These are phyloP conservation scores for Patella ulyssiponensis DNA, from an alignment of 2,888 invertebrate genomes.

Conservation along the genomic window DNA sequence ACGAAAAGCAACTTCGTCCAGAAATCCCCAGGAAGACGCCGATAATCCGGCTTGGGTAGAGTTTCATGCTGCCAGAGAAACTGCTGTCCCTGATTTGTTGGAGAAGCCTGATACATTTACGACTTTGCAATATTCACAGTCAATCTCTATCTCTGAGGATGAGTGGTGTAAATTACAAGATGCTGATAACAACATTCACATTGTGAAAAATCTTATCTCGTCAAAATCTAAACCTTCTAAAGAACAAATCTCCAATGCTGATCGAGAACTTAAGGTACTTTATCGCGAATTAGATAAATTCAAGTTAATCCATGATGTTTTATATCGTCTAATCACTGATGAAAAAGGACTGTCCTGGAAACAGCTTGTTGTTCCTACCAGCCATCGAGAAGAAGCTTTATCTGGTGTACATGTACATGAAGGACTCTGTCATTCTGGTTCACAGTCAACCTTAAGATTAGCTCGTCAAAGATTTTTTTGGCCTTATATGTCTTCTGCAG, in stretches of 20 bases:
- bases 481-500: constrained; percentile 38
- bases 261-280: neutral
- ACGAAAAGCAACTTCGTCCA: no score
- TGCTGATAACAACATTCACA: neutral
- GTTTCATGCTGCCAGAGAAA: neutral
- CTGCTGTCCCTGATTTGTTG: constrained; percentile 2
- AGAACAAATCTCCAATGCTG: constrained; percentile 7
- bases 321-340: neutral
- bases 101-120: neutral
- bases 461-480: constrained; percentile 39
- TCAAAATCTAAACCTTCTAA: constrained; percentile 8
- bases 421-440: neutral
- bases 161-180: neutral
- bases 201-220: neutral
- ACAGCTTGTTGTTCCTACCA: neutral
- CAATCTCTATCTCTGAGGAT: neutral
- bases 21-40: no score
- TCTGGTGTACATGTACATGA: neutral
- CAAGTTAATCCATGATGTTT: neutral
- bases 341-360: neutral
- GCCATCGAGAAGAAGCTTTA: neutral
- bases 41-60: neutral
- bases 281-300: neutral
- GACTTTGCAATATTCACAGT: neutral
- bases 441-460: neutral